Conservation (phyloP, 2,797 vertebrate species). For the Cheirogaleus major region DNA sequence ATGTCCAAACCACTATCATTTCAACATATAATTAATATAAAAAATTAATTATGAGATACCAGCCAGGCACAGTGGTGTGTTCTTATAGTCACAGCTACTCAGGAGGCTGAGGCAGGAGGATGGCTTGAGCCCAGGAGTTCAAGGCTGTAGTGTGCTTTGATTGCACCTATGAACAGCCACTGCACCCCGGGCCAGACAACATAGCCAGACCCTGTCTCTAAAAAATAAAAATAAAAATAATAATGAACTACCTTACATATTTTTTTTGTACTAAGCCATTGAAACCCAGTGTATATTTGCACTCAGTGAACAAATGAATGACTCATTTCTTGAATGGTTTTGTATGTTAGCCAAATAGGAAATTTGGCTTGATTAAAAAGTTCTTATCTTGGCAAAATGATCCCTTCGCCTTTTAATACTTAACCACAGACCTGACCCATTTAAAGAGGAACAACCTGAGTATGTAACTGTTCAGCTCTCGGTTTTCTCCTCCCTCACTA, state of each 20-base stretch:
- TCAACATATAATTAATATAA: neutral
- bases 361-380: neutral
- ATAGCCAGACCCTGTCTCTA: neutral
- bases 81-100: neutral
- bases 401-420: neutral
- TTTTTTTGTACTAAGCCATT: neutral
- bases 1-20: neutral
- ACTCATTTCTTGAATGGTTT: neutral
- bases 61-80: neutral
- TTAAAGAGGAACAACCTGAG: neutral
- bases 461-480: fast-evolving
- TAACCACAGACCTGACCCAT: neutral
- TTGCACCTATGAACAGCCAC: neutral
- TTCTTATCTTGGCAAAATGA: neutral
- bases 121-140: neutral
- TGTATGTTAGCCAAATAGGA: neutral
- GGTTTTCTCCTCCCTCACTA: neutral
- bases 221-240: neutral
- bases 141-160: neutral
- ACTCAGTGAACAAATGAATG: neutral
- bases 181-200: neutral
- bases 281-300: too few relatives aligned
- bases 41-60: neutral
- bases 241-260: neutral
- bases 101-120: neutral